A percentile compares a stretch with the other conserved stretches of the same genome.
Evolutionary conservation across 23 tunicate genomes (phyloP).

Genomic region (Corella eumyota): DNA sequence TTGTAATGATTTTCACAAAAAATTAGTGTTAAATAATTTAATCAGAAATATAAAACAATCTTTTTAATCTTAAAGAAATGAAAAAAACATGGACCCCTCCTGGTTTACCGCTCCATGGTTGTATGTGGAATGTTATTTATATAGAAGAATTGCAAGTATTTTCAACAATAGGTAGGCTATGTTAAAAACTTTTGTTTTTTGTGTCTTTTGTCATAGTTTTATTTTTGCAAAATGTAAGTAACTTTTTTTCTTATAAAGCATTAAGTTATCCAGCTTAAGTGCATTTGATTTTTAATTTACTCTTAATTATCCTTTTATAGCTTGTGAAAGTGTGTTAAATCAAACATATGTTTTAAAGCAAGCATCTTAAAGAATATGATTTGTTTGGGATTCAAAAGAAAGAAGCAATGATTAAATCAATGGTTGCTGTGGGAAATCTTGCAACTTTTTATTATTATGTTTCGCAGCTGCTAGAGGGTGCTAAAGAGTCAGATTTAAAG

Average conservation of each 20-base stretch:
- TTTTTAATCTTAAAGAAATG: conserved; percentile 7
- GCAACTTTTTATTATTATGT: conserved; percentile 16
- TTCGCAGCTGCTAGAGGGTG: background rate
- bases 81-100: conserved; percentile 19
- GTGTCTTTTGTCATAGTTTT: background rate
- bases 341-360: conserved; percentile 15
- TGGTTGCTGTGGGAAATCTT: conserved; percentile 28
- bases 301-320: no score
- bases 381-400: conserved; percentile 40
- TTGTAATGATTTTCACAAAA: background rate
- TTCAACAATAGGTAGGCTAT: conserved; percentile 52
- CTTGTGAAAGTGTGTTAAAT: no score
- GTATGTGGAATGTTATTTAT: conserved; percentile 68
- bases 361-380: conserved; percentile 45
- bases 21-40: background rate
- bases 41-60: background rate
- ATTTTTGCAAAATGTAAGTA: background rate
- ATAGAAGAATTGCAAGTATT: conserved; percentile 34
- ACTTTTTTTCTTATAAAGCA: background rate
- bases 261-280: no score
- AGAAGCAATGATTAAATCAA: conserved; percentile 27
- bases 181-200: no score
- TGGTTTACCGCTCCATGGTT: conserved; percentile 79
- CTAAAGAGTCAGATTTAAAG: background rate
- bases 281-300: no score